Percentiles rank a stretch among this genome's conserved stretches.
Conservation (phyloP, 2,797 vertebrate species). For the Channa striata region DNA sequence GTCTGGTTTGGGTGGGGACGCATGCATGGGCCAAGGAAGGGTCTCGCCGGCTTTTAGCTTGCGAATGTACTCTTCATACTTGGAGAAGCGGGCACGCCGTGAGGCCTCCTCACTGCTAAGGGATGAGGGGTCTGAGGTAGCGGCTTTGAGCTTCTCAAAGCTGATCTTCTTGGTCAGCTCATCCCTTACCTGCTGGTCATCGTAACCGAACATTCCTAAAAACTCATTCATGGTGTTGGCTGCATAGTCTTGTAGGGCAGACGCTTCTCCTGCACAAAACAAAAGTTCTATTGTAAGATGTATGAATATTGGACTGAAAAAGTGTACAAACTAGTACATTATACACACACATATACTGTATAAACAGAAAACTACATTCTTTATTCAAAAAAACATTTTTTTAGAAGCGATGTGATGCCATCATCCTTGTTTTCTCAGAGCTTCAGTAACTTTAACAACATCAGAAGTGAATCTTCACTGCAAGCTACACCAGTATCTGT, state of each 20-base stretch:
- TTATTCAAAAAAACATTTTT: background rate
- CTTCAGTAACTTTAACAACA: slow-evolving; percentile 45
- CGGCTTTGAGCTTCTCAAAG: slow-evolving; percentile 93
- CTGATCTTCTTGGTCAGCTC: slow-evolving; percentile 97
- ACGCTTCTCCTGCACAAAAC: slow-evolving; percentile 89
- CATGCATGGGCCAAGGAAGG: slow-evolving; percentile 91
- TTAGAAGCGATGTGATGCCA: background rate
- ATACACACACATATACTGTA: no score
- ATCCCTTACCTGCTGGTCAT: slow-evolving; percentile 95
- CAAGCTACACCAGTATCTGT: slow-evolving; percentile 44
- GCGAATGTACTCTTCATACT: slow-evolving; percentile 99
- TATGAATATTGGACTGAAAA: background rate
- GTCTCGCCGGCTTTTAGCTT: slow-evolving; percentile 96
- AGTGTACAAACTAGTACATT: no score
- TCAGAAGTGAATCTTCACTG: slow-evolving; percentile 61
- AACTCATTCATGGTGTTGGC: slow-evolving; percentile 99
- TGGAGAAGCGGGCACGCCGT: slow-evolving; percentile 95
- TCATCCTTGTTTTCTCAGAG: slow-evolving; percentile 30
- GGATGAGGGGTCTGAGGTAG: slow-evolving; percentile 90
- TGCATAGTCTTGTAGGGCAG: slow-evolving; percentile 94
- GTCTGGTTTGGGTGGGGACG: slow-evolving; percentile 86
- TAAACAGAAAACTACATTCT: background rate
- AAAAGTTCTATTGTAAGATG: slow-evolving; percentile 11
- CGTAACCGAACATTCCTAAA: slow-evolving; percentile 98
- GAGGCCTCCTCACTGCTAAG: slow-evolving; percentile 89